A percentile compares a stretch with the other conserved stretches of the same genome.
Evolutionary conservation across 1,140 invertebrate genomes (phyloP).

Genomic region (Pantala flavescens): DNA sequence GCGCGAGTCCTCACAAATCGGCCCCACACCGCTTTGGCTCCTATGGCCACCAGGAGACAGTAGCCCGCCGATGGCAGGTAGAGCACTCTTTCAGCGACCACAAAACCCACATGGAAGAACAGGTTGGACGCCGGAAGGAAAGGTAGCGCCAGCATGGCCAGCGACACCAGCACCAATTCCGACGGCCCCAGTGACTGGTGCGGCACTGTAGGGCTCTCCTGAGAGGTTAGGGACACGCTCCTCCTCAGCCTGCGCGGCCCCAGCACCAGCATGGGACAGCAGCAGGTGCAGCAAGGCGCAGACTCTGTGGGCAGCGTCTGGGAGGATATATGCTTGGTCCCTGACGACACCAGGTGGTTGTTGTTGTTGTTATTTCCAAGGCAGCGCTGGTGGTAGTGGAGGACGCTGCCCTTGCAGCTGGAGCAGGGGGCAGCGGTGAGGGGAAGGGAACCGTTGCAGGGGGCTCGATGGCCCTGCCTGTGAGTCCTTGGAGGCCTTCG

Average conservation of each 20-base stretch:
- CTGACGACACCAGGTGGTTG: slow-evolving; percentile 26
- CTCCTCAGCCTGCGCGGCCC: slow-evolving; percentile 4
- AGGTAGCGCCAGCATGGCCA: slow-evolving; percentile 73
- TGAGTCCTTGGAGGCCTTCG: not conserved
- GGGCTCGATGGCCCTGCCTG: not conserved
- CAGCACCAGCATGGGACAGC: slow-evolving; percentile 4
- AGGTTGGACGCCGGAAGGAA: slow-evolving; percentile 90
- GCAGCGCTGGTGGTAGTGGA: slow-evolving; percentile 38
- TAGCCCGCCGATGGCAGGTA: slow-evolving; percentile 94
- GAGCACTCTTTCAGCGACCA: slow-evolving; percentile 88
- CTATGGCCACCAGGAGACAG: slow-evolving; percentile 75
- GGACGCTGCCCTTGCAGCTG: slow-evolving; percentile 28
- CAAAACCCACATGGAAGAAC: slow-evolving; percentile 94
- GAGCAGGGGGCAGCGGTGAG: slow-evolving; percentile 33
- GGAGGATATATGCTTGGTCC: not conserved
- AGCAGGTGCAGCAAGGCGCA: not conserved
- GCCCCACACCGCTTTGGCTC: slow-evolving; percentile 41
- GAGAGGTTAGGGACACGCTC: slow-evolving; percentile 8
- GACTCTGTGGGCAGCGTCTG: slow-evolving; percentile 31
- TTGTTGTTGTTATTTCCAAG: slow-evolving; percentile 36
- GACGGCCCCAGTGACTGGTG: slow-evolving; percentile 25
- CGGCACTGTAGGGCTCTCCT: not conserved
- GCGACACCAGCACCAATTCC: slow-evolving; percentile 46
- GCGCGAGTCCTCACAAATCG: slow-evolving; percentile 33
- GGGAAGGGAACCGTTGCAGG: not conserved